Base-by-base conservation (phyloP, 64 coral and sea anemone species). In the Montipora capricornis region DNA sequence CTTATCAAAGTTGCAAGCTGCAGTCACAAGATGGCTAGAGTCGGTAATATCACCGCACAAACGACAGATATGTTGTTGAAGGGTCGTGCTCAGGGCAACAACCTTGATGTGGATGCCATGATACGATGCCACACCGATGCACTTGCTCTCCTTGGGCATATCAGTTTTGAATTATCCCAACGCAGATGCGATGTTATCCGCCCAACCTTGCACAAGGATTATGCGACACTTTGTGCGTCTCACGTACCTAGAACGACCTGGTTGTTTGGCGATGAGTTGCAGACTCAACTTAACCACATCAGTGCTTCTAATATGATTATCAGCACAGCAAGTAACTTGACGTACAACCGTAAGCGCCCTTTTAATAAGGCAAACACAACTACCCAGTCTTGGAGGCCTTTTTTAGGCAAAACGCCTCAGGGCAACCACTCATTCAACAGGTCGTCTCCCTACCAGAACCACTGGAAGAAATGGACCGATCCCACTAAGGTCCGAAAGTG, bases 41-140 rank as follows among this genome's bases (percentile, higher is more conserved):
- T 89, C 3, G 75, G 87, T 46, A 73, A 19, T 77, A 73, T 29
- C 29, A 29, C 29, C 29, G 29, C 1, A 29, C 29, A 29, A 29
- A 29, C 29, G 29, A 29, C 29, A 59, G 50, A 78, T 77, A 53
- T 89, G 74, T 60, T 89, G 52, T 49, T 89, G 74, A 79, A 89
- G 69, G 67, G 64, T 9, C 44, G 12, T 67, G 44, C 57, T 66
- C 62, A 89, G 29, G 29, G 29, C 29, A 29, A 29, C 29, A 57
- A 79, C 78, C 47, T 47, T 11, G 60, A 24, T 13, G 15, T 37
- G 78, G 26, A 75, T 52, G 49, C n/a, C 49, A 89, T 89, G 70
- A 89, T 89, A 49, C 66, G 84, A 69, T 29, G 74, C 76, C 70
- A 89, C 75, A 70, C 53, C 70, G 76, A 48, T 70, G 67, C 20